These are phyloP conservation scores for Isotomurus palustris DNA, from an alignment of 2,888 invertebrate species.

Conservation along the genomic window DNA sequence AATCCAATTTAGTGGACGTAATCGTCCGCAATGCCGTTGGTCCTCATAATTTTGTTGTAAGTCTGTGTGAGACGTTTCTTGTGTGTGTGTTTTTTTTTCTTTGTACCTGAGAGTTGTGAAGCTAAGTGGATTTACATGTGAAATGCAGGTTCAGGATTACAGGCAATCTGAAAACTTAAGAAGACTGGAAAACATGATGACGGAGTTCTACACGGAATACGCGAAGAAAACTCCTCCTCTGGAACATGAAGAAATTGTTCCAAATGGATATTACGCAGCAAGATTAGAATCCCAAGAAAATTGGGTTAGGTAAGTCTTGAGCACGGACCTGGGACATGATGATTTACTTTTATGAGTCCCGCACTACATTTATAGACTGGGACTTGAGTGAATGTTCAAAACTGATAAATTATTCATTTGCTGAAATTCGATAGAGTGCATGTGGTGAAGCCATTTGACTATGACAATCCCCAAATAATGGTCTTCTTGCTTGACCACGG, in stretches of 20 bases:
- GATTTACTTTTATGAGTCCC: too few species aligned
- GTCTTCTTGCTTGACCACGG: constrained; percentile 37
- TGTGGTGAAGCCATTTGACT: constrained; percentile 33
- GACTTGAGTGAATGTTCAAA: too few species aligned
- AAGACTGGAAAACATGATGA: constrained; percentile 30
- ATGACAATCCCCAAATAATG: constrained; percentile 39
- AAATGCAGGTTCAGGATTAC: constrained; percentile 30
- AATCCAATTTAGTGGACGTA: constrained; percentile 32
- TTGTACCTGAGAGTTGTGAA: too few species aligned
- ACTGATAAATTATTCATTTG: too few species aligned
- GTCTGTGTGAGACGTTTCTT: constrained; percentile 1
- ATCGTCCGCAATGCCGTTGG: constrained; percentile 35
- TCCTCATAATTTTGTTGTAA: constrained; percentile 36
- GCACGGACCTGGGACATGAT: not conserved
- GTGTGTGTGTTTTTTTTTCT: not conserved
- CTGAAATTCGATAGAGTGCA: constrained; percentile 33
- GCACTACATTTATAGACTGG: too few species aligned
- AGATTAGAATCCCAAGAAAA: constrained; percentile 20
- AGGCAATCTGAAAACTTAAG: constrained; percentile 32
- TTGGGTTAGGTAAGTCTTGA: constrained; percentile 24
- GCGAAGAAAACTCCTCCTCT: constrained; percentile 20
- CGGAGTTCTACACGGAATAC: constrained; percentile 34
- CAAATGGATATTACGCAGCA: constrained; percentile 31
- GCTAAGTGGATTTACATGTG: too few species aligned
- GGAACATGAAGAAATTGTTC: constrained; percentile 24